A percentile compares a stretch with the other conserved stretches of the same genome.
Conservation (phyloP, 2,113 vertebrate species). For the Callocephalon fimbriatum region DNA sequence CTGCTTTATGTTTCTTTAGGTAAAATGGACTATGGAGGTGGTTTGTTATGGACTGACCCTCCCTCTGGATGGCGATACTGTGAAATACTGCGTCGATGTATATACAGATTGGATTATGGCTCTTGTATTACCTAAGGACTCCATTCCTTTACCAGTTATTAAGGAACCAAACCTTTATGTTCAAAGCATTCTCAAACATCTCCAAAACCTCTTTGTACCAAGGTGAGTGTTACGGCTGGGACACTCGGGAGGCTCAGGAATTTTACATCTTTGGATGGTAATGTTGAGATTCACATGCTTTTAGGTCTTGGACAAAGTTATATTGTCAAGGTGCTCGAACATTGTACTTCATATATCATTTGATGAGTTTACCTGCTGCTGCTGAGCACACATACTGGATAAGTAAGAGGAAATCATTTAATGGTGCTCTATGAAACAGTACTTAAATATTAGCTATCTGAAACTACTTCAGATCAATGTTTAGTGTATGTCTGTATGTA, state of each 20-base stretch:
- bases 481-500: background rate
- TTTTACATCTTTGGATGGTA: background rate
- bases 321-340: background rate
- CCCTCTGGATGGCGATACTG: conserved; percentile 92
- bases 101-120: conserved; percentile 99
- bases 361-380: background rate
- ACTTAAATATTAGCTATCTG: background rate
- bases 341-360: background rate
- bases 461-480: background rate
- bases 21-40: conserved; percentile 99
- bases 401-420: background rate
- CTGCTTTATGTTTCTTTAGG: conserved; percentile 74
- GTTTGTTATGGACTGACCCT: conserved; percentile 94
- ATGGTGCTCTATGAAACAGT: background rate
- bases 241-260: background rate
- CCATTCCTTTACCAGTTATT: conserved; percentile 90
- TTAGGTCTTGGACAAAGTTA: background rate
- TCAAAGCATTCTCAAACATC: conserved; percentile 94
- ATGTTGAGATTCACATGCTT: background rate
- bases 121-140: conserved; percentile 89
- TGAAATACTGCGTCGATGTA: conserved; percentile 95
- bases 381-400: accelerated
- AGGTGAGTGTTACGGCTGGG: conserved; percentile 78
- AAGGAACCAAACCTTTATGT: conserved; percentile 94
- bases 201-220: conserved; percentile 95